Evolutionary conservation across 2,888 invertebrate species (phyloP), one percentile per base, ranked within the genome.

Genomic region (Fabriciana adippe): DNA sequence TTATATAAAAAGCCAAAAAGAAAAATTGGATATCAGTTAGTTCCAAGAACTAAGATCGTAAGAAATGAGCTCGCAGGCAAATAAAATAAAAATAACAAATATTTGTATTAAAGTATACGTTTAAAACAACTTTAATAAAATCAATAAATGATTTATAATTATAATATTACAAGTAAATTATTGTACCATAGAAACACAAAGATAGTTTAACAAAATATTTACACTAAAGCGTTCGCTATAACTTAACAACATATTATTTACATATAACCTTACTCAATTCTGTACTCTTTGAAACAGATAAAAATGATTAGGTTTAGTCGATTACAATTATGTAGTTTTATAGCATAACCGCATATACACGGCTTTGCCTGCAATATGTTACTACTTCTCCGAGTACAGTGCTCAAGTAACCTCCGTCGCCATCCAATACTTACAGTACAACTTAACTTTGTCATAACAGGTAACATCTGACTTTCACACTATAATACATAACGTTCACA

Each of bases 381-480:
- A 60, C 18, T 35, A 60, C 18, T 31, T 41, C 59, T 56, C 47
- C 51, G 64, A 60, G 63, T 59, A 57, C 57, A 65, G 70, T 51
- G 51, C 11, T 54, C 62, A 65, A 57, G 65, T 18, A 18, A 64
- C 18, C 18, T 60, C 61, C 68, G 59, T 68, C 59, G 71, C 66
- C 65, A 72, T 72, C 72, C 61, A 75, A 74, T 85, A 84, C 83
- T n/a, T 90, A 90, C 87, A 87, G 87, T 89, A 91, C 90, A 91
- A 86, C 87, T 89, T 87, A 71, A 90, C 86, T 91, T 92, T 90
- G 89, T 90, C 90, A 90, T 90, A 92, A 92, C 92, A 92, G 92
- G 92, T 92, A 92, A 92, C 92, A 92, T 92, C 88, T 91, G 92
- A 92, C 92, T 92, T 92, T 85, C 88, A 90, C 86, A 87, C 86